Conservation (phyloP, 2,888 invertebrate species). For the Drosophila ustulata region DNA sequence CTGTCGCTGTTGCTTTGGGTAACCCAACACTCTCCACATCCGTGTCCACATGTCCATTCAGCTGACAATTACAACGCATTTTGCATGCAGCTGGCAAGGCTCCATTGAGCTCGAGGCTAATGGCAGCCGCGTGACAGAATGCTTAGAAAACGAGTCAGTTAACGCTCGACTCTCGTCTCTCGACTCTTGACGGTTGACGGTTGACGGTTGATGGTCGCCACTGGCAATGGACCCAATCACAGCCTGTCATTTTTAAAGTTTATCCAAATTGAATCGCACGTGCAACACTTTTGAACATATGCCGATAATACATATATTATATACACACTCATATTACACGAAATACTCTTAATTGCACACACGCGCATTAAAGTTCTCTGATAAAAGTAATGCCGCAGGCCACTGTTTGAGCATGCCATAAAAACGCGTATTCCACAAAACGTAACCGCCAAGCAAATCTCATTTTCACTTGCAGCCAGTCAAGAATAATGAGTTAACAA, state of each 20-base stretch:
- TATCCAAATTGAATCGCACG: constrained; percentile 26
- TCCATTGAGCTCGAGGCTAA: constrained; percentile 62
- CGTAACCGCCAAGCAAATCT: not conserved
- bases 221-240: constrained; percentile 41
- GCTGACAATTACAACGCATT: constrained; percentile 64
- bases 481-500: too few relatives aligned
- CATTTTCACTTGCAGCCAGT: not conserved
- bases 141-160: constrained; percentile 32
- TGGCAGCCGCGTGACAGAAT: constrained; percentile 65
- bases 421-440: constrained; percentile 23
- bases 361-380: constrained; percentile 38
- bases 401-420: constrained; percentile 16
- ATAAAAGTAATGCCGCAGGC: constrained; percentile 42
- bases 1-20: constrained; percentile 13
- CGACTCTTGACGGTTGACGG: not conserved
- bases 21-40: constrained; percentile 11
- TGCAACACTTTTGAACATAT: constrained; percentile 1
- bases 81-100: constrained; percentile 56
- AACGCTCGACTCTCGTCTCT: constrained; percentile 7
- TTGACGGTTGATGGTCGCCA: constrained; percentile 5
- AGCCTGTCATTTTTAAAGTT: constrained; percentile 32
- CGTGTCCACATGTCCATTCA: constrained; percentile 46
- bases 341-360: constrained; percentile 39
- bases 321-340: too few relatives aligned
- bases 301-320: constrained; percentile 24